phyloP scores from a whole-genome alignment of 1,140 invertebrate species.

The Pseudachorutes palmiensis region DNA sequence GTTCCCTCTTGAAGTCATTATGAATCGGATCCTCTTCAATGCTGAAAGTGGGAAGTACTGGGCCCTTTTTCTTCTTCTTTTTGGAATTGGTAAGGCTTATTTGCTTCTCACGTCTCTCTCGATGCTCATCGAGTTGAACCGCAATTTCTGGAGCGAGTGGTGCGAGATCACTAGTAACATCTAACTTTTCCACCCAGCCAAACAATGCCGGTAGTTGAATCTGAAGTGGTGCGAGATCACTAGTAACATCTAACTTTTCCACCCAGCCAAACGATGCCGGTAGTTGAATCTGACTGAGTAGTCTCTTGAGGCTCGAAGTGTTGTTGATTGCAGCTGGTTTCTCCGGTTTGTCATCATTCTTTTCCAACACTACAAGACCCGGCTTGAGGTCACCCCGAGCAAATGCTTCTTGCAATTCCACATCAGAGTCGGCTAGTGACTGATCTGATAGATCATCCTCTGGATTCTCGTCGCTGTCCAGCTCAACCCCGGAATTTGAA shows the following conservation, averaged over 20 bases:
- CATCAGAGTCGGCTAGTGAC: conserved; percentile 25
- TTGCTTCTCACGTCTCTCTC: conserved; percentile 31
- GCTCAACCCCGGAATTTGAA: background rate
- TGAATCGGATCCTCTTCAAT: conserved; percentile 64
- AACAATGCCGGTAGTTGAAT: no score
- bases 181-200: conserved; percentile 73
- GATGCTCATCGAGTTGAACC: conserved; percentile 47
- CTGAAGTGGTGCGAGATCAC: conserved; percentile 63
- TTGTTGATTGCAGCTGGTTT: conserved; percentile 32
- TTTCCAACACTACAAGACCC: conserved; percentile 61
- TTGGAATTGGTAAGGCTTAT: conserved; percentile 45
- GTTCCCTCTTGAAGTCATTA: conserved; percentile 91
- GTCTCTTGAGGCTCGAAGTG: conserved; percentile 53
- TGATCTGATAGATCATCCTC: conserved; percentile 20
- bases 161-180: conserved; percentile 63
- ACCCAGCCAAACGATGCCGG: conserved; percentile 64
- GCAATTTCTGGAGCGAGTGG: conserved; percentile 72
- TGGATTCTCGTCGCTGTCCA: conserved; percentile 17
- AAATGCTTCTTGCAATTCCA: conserved; percentile 74
- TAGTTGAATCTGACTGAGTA: conserved; percentile 61
- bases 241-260: conserved; percentile 71
- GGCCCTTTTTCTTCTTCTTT: conserved; percentile 47
- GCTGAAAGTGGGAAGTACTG: conserved; percentile 49
- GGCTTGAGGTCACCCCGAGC: conserved; percentile 68
- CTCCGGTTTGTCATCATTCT: conserved; percentile 45